Evolutionary conservation across 1,140 invertebrate species (phyloP).

Genomic region (Nasonia vitripennis): DNA sequence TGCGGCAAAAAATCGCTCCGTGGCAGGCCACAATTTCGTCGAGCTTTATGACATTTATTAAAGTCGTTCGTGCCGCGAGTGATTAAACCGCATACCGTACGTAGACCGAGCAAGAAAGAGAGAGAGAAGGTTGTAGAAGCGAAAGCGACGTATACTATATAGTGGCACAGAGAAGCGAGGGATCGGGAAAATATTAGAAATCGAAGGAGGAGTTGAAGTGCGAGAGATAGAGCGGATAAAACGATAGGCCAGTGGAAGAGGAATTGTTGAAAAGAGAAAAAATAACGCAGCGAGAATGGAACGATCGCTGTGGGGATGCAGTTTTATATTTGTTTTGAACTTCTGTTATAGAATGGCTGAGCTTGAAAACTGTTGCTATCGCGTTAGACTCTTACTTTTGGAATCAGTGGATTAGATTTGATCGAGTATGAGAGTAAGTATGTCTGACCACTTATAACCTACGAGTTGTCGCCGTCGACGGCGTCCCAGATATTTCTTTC

Average conservation of each 20-base stretch:
- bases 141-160: background rate
- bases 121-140: background rate
- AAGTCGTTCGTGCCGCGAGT: constrained; percentile 46
- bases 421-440: too few species aligned
- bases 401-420: too few species aligned
- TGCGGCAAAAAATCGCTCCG: constrained; percentile 23
- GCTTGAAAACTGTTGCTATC: too few species aligned
- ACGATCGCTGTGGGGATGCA: too few species aligned
- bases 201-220: constrained; percentile 19
- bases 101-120: background rate
- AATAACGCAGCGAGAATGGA: too few species aligned
- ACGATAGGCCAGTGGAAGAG: background rate
- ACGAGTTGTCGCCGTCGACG: too few species aligned
- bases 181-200: constrained; percentile 11
- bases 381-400: too few species aligned
- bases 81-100: constrained; percentile 37
- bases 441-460: too few species aligned
- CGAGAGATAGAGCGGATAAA: background rate
- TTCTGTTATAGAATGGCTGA: too few species aligned
- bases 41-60: constrained; percentile 51
- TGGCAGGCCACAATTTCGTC: constrained; percentile 35
- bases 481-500: too few species aligned
- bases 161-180: background rate
- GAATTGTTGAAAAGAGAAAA: background rate
- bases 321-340: too few species aligned